Evolutionary conservation across 2,113 vertebrate genomes (phyloP), one percentile per base, ranked within the genome.

Genomic region (Notarius quadriscutis): DNA sequence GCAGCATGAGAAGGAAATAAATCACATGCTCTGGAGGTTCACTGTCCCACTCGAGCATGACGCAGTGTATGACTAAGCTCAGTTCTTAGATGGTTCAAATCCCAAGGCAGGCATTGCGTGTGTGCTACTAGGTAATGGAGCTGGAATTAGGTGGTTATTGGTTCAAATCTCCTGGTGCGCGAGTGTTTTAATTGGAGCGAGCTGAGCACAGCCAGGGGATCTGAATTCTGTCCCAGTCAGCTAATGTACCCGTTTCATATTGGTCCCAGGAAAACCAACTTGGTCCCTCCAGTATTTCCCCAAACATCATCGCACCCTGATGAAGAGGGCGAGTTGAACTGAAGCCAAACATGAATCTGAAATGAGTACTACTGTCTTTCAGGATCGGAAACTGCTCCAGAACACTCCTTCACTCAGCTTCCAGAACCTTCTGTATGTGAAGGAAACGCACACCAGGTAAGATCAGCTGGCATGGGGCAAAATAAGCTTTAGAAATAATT

Each of bases 391-490:
- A 53, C 86, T 90, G 18, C 91, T 90, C 81, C 88, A 91, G 74
- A 93, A 87, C 15, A 58, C 84, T 27, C 87, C 91, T n/a, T 84
- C 57, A 4, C 92, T 94, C 50, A 94, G 94, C 87, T 95, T 95
- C 87, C 89, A 87, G 83, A 94, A 95, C 89, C 88, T 95, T 57
- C 91, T 95, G 53, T 84, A 27, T 34, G 83, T 96, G 82, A 93
- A 88, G 0, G 95, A 96, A 90, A 95, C 88, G 0, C 92, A 94
- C 83, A 96, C 95, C 69, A 95, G 95, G 95, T 95, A 91, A 88
- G 85, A 67, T 62, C 30, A 2, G 7, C 74, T 10, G 17, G 34
- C 8, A 11, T 22, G 71, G 18, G 7, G 15, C 30, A 9, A 18
- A 72, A 41, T 17, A 34, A 41, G 30, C 30, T 41, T 17, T 18